Evolutionary conservation across 2,113 vertebrate species (phyloP).

Genomic region (Gobius niger): DNA sequence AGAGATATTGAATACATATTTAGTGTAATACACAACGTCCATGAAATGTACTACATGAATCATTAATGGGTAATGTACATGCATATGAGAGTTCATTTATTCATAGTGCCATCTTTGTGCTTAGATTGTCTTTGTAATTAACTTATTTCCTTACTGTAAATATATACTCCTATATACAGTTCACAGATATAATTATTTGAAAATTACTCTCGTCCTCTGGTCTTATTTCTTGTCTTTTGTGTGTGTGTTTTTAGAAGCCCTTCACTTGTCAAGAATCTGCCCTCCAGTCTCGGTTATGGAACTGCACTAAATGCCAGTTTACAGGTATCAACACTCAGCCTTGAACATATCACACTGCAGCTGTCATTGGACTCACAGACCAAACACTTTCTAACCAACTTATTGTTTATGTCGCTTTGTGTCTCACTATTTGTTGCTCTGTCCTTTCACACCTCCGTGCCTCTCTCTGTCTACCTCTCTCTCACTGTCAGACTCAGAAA

Average conservation of each 20-base stretch:
- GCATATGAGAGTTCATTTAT: not conserved
- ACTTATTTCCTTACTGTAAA: too few relatives aligned
- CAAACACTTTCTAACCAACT: slow-evolving; percentile 9
- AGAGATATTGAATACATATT: not conserved
- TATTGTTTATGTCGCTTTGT: slow-evolving; percentile 6
- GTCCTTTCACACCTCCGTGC: not conserved
- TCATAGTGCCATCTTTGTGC: not conserved
- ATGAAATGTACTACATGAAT: not conserved
- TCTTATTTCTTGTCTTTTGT: not conserved
- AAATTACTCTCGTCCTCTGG: not conserved
- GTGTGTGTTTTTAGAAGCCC: slow-evolving; percentile 83
- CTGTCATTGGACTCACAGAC: slow-evolving; percentile 32
- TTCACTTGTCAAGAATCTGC: slow-evolving; percentile 98
- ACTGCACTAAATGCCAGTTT: slow-evolving; percentile 97
- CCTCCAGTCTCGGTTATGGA: slow-evolving; percentile 97
- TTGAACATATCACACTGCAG: slow-evolving; percentile 13
- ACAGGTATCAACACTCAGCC: slow-evolving; percentile 81
- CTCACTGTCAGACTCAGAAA: slow-evolving; percentile 52
- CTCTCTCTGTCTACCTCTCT: slow-evolving; percentile 3
- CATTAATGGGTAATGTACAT: not conserved
- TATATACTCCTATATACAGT: not conserved
- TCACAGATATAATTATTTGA: not conserved
- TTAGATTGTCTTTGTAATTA: not conserved
- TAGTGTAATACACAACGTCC: not conserved
- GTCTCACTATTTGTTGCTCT: slow-evolving; percentile 41